Conservation (phyloP, 2,797 vertebrate species). For the Masticophis lateralis region DNA sequence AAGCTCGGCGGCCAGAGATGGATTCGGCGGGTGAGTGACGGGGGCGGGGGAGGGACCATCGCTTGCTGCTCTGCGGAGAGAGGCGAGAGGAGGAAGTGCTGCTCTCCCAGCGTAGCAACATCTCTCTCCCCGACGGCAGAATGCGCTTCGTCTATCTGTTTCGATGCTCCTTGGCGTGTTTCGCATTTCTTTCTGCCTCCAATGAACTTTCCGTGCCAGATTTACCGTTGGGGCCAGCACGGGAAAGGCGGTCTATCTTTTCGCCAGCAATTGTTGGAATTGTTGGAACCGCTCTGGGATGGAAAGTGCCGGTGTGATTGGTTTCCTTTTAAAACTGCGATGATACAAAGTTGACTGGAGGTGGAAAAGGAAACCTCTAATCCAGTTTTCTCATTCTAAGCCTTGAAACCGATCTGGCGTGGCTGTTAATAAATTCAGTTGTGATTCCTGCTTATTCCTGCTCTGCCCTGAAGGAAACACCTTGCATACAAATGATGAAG, state of each 20-base stretch:
- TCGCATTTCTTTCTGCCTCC: not conserved
- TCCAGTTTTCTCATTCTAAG: not conserved
- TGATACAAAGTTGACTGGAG: not conserved
- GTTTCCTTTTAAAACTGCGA: not conserved
- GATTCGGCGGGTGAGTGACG: conserved; percentile 51
- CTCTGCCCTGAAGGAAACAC: not conserved
- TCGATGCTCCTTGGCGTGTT: not conserved
- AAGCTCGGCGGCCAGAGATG: conserved; percentile 30
- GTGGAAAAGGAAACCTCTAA: not conserved
- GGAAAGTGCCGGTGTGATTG: not conserved
- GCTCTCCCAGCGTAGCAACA: not conserved
- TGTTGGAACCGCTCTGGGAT: not conserved
- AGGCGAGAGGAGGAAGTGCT: not conserved
- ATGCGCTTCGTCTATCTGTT: too few species aligned
- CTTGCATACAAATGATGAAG: not conserved
- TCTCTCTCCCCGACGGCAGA: too few species aligned
- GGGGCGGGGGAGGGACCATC: not conserved
- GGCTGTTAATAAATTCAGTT: not conserved
- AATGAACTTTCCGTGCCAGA: not conserved
- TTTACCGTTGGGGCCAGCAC: not conserved
- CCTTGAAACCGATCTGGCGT: not conserved
- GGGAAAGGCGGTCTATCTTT: not conserved
- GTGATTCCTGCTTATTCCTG: not conserved
- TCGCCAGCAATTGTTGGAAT: not conserved
- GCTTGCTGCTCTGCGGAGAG: not conserved